Base-by-base conservation (phyloP, 2,888 invertebrate genomes). In the Petrolisthes manimaculis region DNA sequence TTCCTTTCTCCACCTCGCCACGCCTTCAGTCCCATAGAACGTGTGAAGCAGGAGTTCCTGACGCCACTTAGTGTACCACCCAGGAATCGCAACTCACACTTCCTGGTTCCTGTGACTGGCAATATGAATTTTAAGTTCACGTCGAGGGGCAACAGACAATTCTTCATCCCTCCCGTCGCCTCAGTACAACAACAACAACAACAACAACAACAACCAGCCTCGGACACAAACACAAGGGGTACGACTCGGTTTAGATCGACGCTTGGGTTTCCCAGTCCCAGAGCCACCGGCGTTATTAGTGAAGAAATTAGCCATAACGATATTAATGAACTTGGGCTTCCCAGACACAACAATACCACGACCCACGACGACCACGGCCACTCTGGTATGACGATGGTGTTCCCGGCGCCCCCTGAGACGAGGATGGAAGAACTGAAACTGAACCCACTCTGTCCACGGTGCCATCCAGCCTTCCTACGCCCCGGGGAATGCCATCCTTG, bases 401-500 rank as follows among this genome's bases (percentile, higher is more conserved):
- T 90, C 80, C 90, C 89, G 18, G 84, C 79, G 9, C 81, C 80
- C 18, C 37, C 24, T n/a, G 83, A 81, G 21, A 69, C 24, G 9
- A 77, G 75, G 79, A 75, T 82, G 79, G 77, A 56, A 18, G 83
- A 86, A 6, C 54, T 89, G 12, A 71, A 83, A 37, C 78, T 90
- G 74, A 90, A 90, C 56, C 89, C 89, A 0, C 77, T 83, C 61
- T 90, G 90, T 37, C 90, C 90, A 5, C 56, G 85, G 24, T 90
- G 90, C 74, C 90, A 90, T 37, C 90, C 90, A 18, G 90, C 83
- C 1, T 90, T 90, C 69, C 83, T 90, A 24, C 86, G 74, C 6
- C 90, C 90, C n/a, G 89, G 88, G 5, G 55, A 89, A 77, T 90
- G 90, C 53, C 79, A 74, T 4, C 90, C 90, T 69, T 90, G 90